phyloP scores from a whole-genome alignment of 2,888 invertebrate species.

The Drosophila barbarae region DNA sequence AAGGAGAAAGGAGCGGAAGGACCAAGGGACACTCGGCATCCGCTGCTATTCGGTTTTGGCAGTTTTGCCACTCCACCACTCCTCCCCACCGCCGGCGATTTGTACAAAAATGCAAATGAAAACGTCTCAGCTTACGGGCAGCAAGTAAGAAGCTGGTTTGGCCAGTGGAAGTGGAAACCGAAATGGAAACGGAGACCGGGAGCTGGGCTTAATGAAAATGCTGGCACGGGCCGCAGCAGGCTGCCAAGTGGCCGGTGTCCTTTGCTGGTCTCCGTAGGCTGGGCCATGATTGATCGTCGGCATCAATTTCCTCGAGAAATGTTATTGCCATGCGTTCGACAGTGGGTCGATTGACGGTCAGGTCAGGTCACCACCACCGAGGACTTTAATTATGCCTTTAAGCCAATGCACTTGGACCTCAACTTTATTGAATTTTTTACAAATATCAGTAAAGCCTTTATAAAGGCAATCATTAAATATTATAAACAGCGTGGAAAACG shows the following conservation, averaged over 20 bases:
- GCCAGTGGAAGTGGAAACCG: slow-evolving; percentile 2
- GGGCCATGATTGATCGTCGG: slow-evolving; percentile 69
- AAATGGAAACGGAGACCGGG: slow-evolving; percentile 16
- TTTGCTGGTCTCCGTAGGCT: slow-evolving; percentile 26
- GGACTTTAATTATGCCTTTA: slow-evolving; percentile 44
- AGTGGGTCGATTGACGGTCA: slow-evolving; percentile 42
- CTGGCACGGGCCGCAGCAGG: slow-evolving; percentile 37
- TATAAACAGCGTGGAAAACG: slow-evolving; percentile 3
- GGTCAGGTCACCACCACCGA: slow-evolving; percentile 12
- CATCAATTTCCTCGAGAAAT: slow-evolving; percentile 67
- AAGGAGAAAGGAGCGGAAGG: not conserved
- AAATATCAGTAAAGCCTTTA: too few species aligned
- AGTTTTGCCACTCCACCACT: slow-evolving; percentile 7
- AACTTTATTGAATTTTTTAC: not conserved
- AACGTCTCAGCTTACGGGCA: slow-evolving; percentile 65
- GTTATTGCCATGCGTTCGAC: slow-evolving; percentile 61
- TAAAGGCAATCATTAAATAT: slow-evolving; percentile 1
- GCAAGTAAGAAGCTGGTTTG: slow-evolving; percentile 19
- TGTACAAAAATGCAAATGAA: slow-evolving; percentile 68
- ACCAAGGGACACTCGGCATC: slow-evolving; percentile 6
- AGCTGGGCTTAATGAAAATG: slow-evolving; percentile 54
- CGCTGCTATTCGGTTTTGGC: slow-evolving; percentile 27
- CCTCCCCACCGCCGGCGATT: slow-evolving; percentile 25
- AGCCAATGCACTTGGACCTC: slow-evolving; percentile 3
- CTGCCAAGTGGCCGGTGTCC: slow-evolving; percentile 35